phyloP scores from a whole-genome alignment of 1,140 invertebrate genomes.

The Papilio machaon region DNA sequence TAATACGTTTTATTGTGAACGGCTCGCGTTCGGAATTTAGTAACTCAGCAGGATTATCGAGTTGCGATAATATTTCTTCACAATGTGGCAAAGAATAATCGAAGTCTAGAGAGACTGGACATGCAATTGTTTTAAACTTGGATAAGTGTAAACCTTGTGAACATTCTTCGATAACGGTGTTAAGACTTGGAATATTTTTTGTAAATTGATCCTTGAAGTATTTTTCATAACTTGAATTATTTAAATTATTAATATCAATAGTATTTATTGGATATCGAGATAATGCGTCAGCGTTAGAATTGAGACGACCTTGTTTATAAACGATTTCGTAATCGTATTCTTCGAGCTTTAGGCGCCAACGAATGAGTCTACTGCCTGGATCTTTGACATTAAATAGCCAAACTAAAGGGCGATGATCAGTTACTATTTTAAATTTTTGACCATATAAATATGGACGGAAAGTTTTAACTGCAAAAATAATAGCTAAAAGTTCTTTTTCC shows the following conservation, averaged over 20 bases:
- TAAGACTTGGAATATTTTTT: conserved; percentile 30
- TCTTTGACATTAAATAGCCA: too few species aligned
- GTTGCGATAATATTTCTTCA: conserved; percentile 45
- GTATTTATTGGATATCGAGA: conserved; percentile 49
- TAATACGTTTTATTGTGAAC: conserved; percentile 39
- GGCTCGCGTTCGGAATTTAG: conserved; percentile 47
- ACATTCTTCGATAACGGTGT: conserved; percentile 46
- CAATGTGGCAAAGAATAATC: conserved; percentile 52
- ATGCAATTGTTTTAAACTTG: conserved; percentile 43
- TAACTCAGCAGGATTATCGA: conserved; percentile 13
- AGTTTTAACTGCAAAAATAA: too few species aligned
- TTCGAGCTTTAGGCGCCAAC: too few species aligned
- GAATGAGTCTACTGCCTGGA: too few species aligned
- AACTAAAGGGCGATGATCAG: too few species aligned
- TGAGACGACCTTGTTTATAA: too few species aligned
- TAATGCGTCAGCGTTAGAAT: conserved; percentile 65
- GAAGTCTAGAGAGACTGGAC: conserved; percentile 49
- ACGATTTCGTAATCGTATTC: too few species aligned
- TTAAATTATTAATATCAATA: conserved; percentile 12
- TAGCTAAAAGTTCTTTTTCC: too few species aligned
- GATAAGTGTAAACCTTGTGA: conserved; percentile 42
- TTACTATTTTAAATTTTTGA: too few species aligned
- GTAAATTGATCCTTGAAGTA: conserved; percentile 48
- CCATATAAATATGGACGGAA: too few species aligned
- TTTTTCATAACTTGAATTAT: conserved; percentile 45